Base-by-base conservation (phyloP, 2,113 vertebrate species). In the Ancistrus triradiatus region DNA sequence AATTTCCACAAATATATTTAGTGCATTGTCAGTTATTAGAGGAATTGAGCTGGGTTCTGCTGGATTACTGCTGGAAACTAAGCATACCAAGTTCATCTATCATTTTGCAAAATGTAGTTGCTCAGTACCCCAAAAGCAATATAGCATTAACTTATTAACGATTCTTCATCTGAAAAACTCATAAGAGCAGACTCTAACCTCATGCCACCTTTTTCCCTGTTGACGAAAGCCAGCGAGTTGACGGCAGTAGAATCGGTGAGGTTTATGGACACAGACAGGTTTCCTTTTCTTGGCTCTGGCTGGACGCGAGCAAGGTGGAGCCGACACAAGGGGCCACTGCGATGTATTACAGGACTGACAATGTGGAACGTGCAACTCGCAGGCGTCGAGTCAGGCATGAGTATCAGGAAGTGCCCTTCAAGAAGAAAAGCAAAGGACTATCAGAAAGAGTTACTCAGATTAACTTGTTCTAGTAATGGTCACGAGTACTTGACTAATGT, bases 361-460 rank as follows among this genome's bases (percentile, higher is more conserved):
- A 87, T 43, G 33, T 70, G 69, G 67, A 84, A 85, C 9, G 81
- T 73, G 49, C 88, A 89, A 49, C 31, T 83, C 25, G 63, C 75
- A 67, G 80, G 62, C 35, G 50, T 47, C 15, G 68, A 44, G 27
- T 70, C 69, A 8, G 74, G 40, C 25, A 38, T 82, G 6, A 89
- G 56, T 25, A 85, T 73, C 35, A 90, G 80, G 64, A 87, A 87
- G 74, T 89, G 84, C 37, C 88, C 88, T 90, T 58, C 1, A 4
- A 33, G 38, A 51, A 43, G 70, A 14, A 63, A 69, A 79, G 63
- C 14, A 70, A 17, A 74, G 4, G 2, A 31, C 7, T 15, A 13
- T 13, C 61, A n/a, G 14, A 6, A 51, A 47, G 9, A 31, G 22
- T 19, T 46, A 17, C 31, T 56, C 22, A 27, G 2, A 2, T 27